Conservation (phyloP, 2,888 invertebrate species). For the Invenusta paracnida region DNA sequence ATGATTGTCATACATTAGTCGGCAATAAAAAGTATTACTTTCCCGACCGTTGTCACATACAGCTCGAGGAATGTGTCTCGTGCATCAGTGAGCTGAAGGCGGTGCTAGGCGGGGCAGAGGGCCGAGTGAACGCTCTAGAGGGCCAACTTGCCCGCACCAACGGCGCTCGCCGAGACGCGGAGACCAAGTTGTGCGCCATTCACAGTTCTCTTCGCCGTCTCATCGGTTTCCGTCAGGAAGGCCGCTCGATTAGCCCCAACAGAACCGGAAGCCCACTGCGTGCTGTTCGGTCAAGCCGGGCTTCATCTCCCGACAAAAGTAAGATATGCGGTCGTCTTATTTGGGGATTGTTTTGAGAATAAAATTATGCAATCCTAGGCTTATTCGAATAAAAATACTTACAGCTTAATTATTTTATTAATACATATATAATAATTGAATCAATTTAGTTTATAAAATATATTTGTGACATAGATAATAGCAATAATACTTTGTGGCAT, state of each 20-base stretch:
- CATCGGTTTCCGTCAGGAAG: slow-evolving; percentile 72
- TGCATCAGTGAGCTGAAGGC: slow-evolving; percentile 63
- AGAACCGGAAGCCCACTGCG: slow-evolving; percentile 42
- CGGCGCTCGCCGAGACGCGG: slow-evolving; percentile 72
- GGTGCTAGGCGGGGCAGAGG: slow-evolving; percentile 66
- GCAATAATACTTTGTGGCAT: too few relatives aligned
- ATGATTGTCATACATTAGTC: too few relatives aligned
- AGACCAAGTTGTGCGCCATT: slow-evolving; percentile 78
- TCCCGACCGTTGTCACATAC: too few relatives aligned
- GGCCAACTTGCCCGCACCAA: slow-evolving; percentile 68
- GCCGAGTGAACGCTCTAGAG: slow-evolving; percentile 77
- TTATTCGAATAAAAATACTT: too few relatives aligned
- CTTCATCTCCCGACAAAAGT: slow-evolving; percentile 39
- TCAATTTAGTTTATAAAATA: too few relatives aligned
- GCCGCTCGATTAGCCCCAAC: slow-evolving; percentile 51
- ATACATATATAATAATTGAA: too few relatives aligned
- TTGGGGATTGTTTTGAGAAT: too few relatives aligned
- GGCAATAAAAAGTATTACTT: too few relatives aligned
- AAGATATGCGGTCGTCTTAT: too few relatives aligned
- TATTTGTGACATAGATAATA: too few relatives aligned
- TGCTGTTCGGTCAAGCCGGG: slow-evolving; percentile 47
- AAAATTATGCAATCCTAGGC: too few relatives aligned
- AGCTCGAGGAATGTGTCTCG: slow-evolving; percentile 1
- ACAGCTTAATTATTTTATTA: too few relatives aligned
- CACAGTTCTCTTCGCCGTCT: slow-evolving; percentile 78